Percentiles rank a stretch among this genome's conserved stretches.
These are phyloP conservation scores for Macrobrachium nipponense DNA, from an alignment of 1,140 invertebrate genomes.

Conservation along the genomic window DNA sequence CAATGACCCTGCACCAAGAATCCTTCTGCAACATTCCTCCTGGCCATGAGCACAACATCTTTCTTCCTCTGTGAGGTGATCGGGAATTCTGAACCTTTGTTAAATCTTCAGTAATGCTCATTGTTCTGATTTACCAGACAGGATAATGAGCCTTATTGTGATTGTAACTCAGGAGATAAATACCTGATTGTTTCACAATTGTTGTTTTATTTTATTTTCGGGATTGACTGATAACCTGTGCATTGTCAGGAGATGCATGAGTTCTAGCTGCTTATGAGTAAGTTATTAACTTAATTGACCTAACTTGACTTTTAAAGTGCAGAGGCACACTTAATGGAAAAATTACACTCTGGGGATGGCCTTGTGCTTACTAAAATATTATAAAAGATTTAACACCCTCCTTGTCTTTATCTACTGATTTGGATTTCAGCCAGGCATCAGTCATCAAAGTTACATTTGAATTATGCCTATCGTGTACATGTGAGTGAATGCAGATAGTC, in stretches of 20 bases:
- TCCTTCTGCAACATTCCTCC: slow-evolving; percentile 20
- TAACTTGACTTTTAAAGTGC: slow-evolving; percentile 20
- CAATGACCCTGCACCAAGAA: slow-evolving; percentile 16
- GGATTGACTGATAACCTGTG: slow-evolving; percentile 35
- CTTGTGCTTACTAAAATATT: too few relatives aligned
- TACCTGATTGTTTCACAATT: slow-evolving; percentile 39
- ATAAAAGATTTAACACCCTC: too few relatives aligned
- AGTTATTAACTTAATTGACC: slow-evolving; percentile 9
- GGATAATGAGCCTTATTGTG: slow-evolving; percentile 34
- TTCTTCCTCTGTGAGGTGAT: slow-evolving; percentile 46
- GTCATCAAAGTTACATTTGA: too few relatives aligned
- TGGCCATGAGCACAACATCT: slow-evolving; percentile 37
- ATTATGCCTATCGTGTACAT: too few relatives aligned
- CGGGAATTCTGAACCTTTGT: slow-evolving; percentile 46
- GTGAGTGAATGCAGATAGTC: too few relatives aligned
- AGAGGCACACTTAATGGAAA: not conserved
- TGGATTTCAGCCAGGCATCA: too few relatives aligned
- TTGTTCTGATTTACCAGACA: slow-evolving; percentile 14
- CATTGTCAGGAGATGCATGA: slow-evolving; percentile 34
- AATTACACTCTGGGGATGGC: too few relatives aligned
- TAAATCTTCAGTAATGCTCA: slow-evolving; percentile 26
- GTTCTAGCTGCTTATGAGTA: slow-evolving; percentile 28
- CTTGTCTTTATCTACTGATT: too few relatives aligned
- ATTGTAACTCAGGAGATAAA: slow-evolving; percentile 36
- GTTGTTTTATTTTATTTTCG: not conserved